Conservation (phyloP, 30 jellyfish, hydroid and myxozoan species). For the Sanderia malayensis region DNA sequence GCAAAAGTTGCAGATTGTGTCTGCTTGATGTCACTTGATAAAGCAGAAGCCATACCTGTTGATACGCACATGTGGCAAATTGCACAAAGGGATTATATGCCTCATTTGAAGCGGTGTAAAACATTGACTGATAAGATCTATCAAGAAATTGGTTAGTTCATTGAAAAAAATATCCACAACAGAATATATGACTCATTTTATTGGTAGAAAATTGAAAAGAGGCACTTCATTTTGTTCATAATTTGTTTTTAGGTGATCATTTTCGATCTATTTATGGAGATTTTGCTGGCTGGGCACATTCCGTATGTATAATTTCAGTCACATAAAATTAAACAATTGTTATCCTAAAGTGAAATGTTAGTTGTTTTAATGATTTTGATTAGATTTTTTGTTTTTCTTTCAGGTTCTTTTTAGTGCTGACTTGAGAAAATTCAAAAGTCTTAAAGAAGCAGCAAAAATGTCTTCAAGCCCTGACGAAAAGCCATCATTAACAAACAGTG, state of each 20-base stretch:
- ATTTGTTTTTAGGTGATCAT: slow-evolving; percentile 62
- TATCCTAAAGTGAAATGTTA: neutral
- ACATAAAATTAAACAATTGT: neutral
- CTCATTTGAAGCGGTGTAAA: slow-evolving; percentile 75
- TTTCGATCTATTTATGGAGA: slow-evolving; percentile 75
- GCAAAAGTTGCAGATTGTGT: slow-evolving; percentile 97
- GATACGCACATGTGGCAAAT: slow-evolving; percentile 98
- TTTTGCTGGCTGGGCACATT: slow-evolving; percentile 98
- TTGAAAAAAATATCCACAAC: neutral
- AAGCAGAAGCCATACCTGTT: slow-evolving; percentile 84
- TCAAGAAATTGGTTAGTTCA: slow-evolving; percentile 73
- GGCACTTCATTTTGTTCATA: neutral
- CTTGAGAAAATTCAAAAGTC: slow-evolving; percentile 34
- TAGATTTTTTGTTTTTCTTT: neutral
- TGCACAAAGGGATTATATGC: slow-evolving; percentile 75
- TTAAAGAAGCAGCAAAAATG: slow-evolving; percentile 41
- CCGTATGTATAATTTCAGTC: slow-evolving; percentile 34
- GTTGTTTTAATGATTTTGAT: no score
- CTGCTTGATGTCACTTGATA: slow-evolving; percentile 89
- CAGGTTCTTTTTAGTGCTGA: slow-evolving; percentile 86
- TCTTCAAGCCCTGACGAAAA: no score
- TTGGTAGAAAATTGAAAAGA: neutral
- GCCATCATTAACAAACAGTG: no score
- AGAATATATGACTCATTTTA: neutral
- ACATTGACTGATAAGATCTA: slow-evolving; percentile 79